A percentile compares a stretch with the other conserved stretches of the same genome.
phyloP scores from a whole-genome alignment of 2,797 vertebrate genomes.

The Setipinna tenuifilis region DNA sequence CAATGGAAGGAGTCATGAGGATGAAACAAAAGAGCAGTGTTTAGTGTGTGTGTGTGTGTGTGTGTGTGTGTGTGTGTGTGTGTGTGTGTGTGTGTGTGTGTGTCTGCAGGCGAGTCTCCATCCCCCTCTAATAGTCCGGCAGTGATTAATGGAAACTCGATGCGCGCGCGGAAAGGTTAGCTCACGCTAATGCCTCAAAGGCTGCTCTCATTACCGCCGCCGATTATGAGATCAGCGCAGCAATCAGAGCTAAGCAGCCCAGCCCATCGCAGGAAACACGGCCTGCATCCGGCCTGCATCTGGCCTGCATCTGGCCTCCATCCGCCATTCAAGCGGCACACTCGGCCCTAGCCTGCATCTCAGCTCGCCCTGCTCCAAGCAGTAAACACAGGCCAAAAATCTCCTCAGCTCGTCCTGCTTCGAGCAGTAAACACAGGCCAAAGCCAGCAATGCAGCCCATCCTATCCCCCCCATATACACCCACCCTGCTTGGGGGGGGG shows the following conservation, averaged over 20 bases:
- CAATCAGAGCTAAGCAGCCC: background rate
- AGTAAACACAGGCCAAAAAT: no score
- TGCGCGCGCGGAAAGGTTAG: background rate
- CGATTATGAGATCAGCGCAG: background rate
- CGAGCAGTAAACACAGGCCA: no score
- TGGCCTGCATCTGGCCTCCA: no score
- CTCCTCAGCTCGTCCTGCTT: no score
- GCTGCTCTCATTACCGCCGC: background rate
- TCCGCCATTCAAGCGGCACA: no score
- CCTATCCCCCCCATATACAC: no score
- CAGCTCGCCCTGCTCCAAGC: no score
- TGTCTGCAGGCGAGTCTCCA: background rate
- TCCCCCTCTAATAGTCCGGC: background rate
- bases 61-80: background rate
- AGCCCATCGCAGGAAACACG: background rate
- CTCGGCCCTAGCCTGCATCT: no score
- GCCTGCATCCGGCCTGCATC: no score
- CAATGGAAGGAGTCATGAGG: background rate
- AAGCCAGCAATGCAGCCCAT: no score
- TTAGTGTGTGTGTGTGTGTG: background rate
- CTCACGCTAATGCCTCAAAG: background rate
- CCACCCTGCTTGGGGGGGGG: no score
- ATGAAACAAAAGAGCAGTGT: slow-evolving; percentile 15
- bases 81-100: background rate
- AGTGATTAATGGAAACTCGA: background rate